Conservation (phyloP, 2,888 invertebrate genomes). For the Caenorhabditis parvicauda region DNA sequence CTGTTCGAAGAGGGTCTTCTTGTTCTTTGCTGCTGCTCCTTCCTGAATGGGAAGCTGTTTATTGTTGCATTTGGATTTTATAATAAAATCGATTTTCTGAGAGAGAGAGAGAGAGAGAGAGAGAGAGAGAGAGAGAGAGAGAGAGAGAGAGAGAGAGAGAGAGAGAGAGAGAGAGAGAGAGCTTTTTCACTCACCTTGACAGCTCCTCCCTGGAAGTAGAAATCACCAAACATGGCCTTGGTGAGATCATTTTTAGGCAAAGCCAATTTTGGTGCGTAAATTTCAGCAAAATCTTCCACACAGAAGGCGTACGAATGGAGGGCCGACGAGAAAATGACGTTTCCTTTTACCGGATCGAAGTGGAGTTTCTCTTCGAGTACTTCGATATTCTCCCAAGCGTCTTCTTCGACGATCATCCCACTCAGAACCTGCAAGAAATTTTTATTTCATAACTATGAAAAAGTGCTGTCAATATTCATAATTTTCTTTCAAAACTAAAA, state of each 20-base stretch:
- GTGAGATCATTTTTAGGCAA: constrained; percentile 26
- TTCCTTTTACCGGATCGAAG: constrained; percentile 79
- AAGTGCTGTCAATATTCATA: no score
- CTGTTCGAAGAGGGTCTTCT: constrained; percentile 53
- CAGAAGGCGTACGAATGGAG: constrained; percentile 88
- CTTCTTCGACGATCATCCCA: constrained; percentile 44
- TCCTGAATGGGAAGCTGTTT: no score
- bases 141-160: no score
- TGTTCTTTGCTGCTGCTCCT: constrained; percentile 46
- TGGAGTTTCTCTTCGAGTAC: constrained; percentile 70
- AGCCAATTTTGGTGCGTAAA: constrained; percentile 47
- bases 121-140: neutral
- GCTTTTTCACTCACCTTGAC: constrained; percentile 23
- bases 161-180: no score
- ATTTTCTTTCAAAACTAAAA: no score
- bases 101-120: neutral
- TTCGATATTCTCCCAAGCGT: constrained; percentile 50
- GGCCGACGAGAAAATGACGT: constrained; percentile 93
- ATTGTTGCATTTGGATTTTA: neutral
- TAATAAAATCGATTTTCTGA: neutral
- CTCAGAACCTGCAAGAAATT: constrained; percentile 23
- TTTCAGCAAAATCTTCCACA: constrained; percentile 73
- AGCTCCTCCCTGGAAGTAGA: constrained; percentile 30
- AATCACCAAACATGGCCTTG: constrained; percentile 46
- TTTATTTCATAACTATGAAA: neutral